Conservation (phyloP, 1,140 invertebrate genomes). For the Ylistrum balloti region DNA sequence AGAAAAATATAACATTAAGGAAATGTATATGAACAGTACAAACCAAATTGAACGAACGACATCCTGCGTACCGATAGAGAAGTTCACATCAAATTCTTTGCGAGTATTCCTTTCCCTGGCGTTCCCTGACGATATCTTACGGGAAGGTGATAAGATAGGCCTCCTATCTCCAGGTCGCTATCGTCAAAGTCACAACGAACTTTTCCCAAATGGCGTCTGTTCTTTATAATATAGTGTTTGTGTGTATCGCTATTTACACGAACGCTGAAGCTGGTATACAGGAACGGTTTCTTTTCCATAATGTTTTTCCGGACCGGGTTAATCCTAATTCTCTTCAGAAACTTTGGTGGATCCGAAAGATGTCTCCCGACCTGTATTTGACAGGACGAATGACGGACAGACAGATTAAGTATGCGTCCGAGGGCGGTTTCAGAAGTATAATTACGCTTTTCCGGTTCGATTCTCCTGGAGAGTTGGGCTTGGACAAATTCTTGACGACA, state of each 20-base stretch:
- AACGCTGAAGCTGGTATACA: neutral
- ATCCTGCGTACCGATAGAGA: too few species aligned
- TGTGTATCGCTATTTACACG: neutral
- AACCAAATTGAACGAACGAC: too few species aligned
- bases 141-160: neutral
- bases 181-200: neutral
- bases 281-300: neutral
- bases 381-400: neutral
- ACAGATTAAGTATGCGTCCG: conserved; percentile 6
- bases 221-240: neutral
- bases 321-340: conserved; percentile 1
- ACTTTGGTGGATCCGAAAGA: conserved; percentile 14
- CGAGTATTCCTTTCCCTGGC: too few species aligned
- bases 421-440: neutral
- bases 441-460: neutral
- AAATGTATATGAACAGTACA: too few species aligned
- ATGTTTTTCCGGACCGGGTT: neutral
- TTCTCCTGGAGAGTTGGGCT: neutral
- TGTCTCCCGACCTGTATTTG: neutral
- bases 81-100: too few species aligned
- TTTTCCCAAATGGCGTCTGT: neutral
- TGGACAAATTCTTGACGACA: neutral
- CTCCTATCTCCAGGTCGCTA: neutral
- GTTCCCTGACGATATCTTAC: neutral
- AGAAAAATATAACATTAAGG: too few species aligned